phyloP scores from a whole-genome alignment of 2,797 vertebrate species.

The Lagorchestes hirsutus region DNA sequence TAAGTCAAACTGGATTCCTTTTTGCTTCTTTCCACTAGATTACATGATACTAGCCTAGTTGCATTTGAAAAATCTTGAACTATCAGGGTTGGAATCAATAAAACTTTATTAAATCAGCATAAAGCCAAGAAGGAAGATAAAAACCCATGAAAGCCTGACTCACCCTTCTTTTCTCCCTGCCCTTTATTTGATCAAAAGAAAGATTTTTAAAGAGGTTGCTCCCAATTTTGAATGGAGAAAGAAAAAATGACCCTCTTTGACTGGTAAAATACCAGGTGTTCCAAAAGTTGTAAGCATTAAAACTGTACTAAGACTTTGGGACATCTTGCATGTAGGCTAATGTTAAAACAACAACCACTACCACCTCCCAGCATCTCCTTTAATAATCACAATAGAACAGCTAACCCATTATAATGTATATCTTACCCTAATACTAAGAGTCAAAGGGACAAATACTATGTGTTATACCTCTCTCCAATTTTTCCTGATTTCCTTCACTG shows the following conservation, averaged over 20 bases:
- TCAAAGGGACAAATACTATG: background rate
- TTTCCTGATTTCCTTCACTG: background rate
- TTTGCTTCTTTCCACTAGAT: no score
- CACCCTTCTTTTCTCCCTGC: background rate
- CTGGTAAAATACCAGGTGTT: background rate
- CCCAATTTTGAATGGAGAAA: background rate
- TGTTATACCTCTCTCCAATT: background rate
- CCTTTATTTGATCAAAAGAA: background rate
- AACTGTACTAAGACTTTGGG: background rate
- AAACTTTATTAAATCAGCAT: background rate
- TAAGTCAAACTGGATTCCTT: no score
- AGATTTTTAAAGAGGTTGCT: background rate
- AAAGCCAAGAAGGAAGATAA: background rate
- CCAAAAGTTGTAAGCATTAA: background rate
- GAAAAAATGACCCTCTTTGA: background rate
- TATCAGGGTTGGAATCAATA: background rate
- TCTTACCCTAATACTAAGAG: background rate
- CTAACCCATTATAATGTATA: background rate
- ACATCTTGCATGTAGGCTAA: background rate
- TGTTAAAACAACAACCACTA: background rate
- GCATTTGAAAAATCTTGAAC: no score
- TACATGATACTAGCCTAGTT: no score
- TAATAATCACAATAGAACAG: background rate
- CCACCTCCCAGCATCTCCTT: background rate
- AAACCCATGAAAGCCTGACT: background rate